Base-by-base conservation (phyloP, 1,140 invertebrate genomes). In the Drosophila sucinea region DNA sequence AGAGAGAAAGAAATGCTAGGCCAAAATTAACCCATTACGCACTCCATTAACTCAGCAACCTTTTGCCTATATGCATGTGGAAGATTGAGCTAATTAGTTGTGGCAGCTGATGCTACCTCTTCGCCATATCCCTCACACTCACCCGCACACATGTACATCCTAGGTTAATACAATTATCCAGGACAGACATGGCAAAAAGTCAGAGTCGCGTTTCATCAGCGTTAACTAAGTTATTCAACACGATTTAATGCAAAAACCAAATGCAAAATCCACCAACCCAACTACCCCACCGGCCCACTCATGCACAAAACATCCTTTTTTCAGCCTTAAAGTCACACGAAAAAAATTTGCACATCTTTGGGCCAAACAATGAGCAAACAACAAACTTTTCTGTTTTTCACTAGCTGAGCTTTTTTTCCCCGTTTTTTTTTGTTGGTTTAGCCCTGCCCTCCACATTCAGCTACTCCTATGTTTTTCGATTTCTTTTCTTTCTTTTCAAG, bases 11-110 rank as follows among this genome's bases (percentile, higher is more conserved):
- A 25, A 79, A 56, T 35, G 60, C 54, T 47, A 54, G 55, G 47
- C 76, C 62, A 80, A 87, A 87, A 83, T 87, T 89, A 87, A 87
- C 83, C 83, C 83, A 87, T 87, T 87, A 89, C 84, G 83, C 79
- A 89, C 79, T 77, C 83, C 83, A 87, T 89, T 87, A 89, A 83
- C 58, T 78, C 74, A 57, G 82, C n/a, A 33, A 33, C 55, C 56
- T 58, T 54, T 65, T 82, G 82, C 58, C 75, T 86, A 79, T 86
- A 82, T 86, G 82, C 79, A 86, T 81, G 77, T 81, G 77, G 62
- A 51, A 41, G 77, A 47, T 68, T 57, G 40, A 41, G 76, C 77
- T 87, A 87, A 87, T 87, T 87, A 89, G 83, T 65, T 89, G 67
- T 89, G 83, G 72, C 83, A 87, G 79, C 83, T 89, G 76, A 76